Evolutionary conservation across 2,113 vertebrate species (phyloP).

Genomic region (Galeopterus variegatus): DNA sequence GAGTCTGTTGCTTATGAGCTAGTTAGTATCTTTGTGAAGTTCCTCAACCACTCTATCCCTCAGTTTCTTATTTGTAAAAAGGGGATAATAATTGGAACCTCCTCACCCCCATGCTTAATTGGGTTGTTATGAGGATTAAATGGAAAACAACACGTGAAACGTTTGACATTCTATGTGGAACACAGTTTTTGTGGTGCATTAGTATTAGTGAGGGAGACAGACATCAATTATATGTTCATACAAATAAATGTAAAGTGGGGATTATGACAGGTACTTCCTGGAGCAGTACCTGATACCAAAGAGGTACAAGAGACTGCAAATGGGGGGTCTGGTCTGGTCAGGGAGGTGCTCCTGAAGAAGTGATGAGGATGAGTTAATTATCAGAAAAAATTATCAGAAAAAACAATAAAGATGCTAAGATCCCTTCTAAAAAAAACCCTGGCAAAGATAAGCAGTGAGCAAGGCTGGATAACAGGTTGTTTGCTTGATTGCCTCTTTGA

Average conservation of each 20-base stretch:
- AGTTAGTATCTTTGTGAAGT: not conserved
- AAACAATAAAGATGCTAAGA: not conserved
- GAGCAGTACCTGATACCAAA: not conserved
- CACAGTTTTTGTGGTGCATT: not conserved
- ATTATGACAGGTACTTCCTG: not conserved
- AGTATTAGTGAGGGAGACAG: not conserved
- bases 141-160: not conserved
- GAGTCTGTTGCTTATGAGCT: not conserved
- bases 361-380: not conserved
- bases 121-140: not conserved
- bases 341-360: not conserved
- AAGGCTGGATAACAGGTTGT: not conserved
- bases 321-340: not conserved
- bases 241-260: not conserved
- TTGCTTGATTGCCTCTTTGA: not conserved
- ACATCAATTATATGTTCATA: slow-evolving; percentile 2
- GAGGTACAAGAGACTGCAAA: not conserved
- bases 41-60: not conserved
- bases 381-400: slow-evolving; percentile 8
- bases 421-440: not conserved
- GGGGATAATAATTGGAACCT: not conserved
- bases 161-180: not conserved
- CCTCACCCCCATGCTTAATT: not conserved
- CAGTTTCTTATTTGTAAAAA: slow-evolving; percentile 29
- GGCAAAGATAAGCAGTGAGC: not conserved